These are phyloP conservation scores for Rhineura floridana DNA, from an alignment of 2,113 vertebrate genomes.

Conservation along the genomic window DNA sequence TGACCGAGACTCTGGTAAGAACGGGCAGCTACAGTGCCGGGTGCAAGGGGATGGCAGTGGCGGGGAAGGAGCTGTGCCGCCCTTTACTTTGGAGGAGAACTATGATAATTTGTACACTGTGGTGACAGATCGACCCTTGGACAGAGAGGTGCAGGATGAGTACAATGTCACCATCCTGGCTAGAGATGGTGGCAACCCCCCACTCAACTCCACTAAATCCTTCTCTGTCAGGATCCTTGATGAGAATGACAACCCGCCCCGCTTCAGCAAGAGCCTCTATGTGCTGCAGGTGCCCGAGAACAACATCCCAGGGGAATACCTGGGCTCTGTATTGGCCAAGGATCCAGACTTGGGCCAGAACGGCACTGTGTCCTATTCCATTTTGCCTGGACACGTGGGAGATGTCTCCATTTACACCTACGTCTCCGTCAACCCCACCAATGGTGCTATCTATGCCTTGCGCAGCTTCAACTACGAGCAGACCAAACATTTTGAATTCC, in stretches of 20 bases:
- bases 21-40: conserved; percentile 94
- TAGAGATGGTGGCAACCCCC: conserved; percentile 91
- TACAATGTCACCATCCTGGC: conserved; percentile 97
- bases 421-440: conserved; percentile 96
- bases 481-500: conserved; percentile 97
- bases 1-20: conserved; percentile 94
- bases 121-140: conserved; percentile 92
- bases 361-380: conserved; percentile 95
- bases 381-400: conserved; percentile 92
- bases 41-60: conserved; percentile 82
- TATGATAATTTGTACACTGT: conserved; percentile 98
- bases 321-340: conserved; percentile 94
- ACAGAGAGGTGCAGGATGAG: conserved; percentile 92
- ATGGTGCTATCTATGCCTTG: conserved; percentile 96
- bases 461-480: conserved; percentile 98
- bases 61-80: conserved; percentile 81
- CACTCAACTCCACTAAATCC: conserved; percentile 95
- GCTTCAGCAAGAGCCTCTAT: conserved; percentile 94
- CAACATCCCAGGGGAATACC: conserved; percentile 96
- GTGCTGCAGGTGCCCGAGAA: conserved; percentile 96
- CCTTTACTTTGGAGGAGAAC: conserved; percentile 96
- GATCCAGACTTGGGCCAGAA: conserved; percentile 96
- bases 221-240: conserved; percentile 95
- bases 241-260: conserved; percentile 96
- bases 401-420: conserved; percentile 97